Evolutionary conservation across 35 echinoderm and acorn worm species (phyloP), one percentile per base, ranked within the genome.

Genomic region (Apostichopus californicus): DNA sequence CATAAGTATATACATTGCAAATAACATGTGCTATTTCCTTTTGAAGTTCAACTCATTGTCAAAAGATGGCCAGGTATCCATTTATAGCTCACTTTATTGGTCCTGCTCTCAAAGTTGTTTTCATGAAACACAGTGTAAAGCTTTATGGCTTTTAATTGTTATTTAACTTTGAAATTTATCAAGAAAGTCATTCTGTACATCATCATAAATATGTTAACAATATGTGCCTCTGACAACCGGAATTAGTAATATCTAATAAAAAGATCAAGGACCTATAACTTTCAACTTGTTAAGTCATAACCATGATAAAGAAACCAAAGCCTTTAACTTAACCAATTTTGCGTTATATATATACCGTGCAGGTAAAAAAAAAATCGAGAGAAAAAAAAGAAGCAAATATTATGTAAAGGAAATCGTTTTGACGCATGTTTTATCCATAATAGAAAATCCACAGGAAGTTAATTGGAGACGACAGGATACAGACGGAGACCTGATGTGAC

Each of bases 381-480:
- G 46, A 56, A 21, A 58, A 17, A 6, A 85, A 55, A 85, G 58
- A 75, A 75, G 71, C 71, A 75, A 75, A 75, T 75, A 75, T 75
- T 13, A 8, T 54, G 34, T 46, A 58, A 5, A 85, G 81, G 81
- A 85, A 85, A 85, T 85, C 23, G 55, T 85, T 85, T 85, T 58
- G 81, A 58, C 55, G 57, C 55, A 85, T 60, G 81, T 59, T 85
- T 20, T 7, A 85, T 59, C 81, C 20, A 85, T 85, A 23, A 17
- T n/a, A 57, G 6, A 58, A 59, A 85, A 46, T n/a, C 57, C 20
- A 14, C 81, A 85, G 81, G 81, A 85, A 85, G 81, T 59, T 22
- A 23, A n/a, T n/a, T 85, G 81, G 81, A 85, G 81, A 85, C 81
- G 5, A 24, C 81, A 85, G 81, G 81, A 85, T 85, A 59, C 57